phyloP scores from a whole-genome alignment of 2,113 vertebrate genomes.

The Progne subis region DNA sequence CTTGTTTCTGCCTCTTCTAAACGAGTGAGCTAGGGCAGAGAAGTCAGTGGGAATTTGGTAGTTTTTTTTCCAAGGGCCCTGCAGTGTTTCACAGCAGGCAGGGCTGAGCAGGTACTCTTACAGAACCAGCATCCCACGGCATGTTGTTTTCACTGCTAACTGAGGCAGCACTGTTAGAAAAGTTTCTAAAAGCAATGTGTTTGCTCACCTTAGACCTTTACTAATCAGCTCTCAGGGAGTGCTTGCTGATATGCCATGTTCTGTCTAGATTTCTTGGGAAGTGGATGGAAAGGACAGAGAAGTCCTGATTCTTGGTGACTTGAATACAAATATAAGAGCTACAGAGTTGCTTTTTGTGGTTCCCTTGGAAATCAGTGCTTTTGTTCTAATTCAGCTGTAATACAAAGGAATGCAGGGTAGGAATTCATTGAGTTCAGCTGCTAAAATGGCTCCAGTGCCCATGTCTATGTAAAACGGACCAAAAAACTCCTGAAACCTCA shows the following conservation, averaged over 20 bases:
- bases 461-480: background rate
- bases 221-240: background rate
- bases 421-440: background rate
- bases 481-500: background rate
- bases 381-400: background rate
- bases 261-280: background rate
- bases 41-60: background rate
- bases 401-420: background rate
- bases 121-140: accelerated
- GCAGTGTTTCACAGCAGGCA: background rate
- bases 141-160: background rate
- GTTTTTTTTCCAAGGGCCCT: background rate
- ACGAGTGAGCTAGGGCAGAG: background rate
- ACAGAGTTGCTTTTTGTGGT: background rate
- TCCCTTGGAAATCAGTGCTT: background rate
- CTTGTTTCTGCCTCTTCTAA: background rate
- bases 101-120: background rate
- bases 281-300: background rate
- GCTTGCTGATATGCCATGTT: background rate
- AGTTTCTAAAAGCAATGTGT: background rate
- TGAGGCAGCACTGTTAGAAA: background rate
- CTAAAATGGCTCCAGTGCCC: background rate
- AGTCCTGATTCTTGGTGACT: background rate
- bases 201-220: background rate
- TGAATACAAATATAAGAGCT: background rate